phyloP scores from a whole-genome alignment of 2,888 invertebrate species.

The Prosapia bicincta region DNA sequence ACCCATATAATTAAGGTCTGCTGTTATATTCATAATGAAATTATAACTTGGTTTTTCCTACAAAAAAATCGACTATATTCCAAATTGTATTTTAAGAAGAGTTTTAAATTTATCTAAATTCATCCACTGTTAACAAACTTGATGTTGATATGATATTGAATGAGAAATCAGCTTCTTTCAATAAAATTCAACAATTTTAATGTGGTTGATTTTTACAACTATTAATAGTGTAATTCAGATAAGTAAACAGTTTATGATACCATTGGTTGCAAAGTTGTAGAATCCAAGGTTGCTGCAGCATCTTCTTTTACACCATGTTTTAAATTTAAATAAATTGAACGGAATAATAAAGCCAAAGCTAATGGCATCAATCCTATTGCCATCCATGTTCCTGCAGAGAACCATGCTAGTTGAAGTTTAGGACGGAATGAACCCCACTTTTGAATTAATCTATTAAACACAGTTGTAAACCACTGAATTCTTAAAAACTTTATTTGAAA shows the following conservation, averaged over 20 bases:
- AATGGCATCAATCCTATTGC: slow-evolving; percentile 64
- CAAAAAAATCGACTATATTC: too few relatives aligned
- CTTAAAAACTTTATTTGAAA: slow-evolving; percentile 67
- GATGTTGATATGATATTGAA: too few relatives aligned
- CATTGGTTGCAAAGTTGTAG: slow-evolving; percentile 45
- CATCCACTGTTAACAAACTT: too few relatives aligned
- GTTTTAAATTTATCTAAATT: too few relatives aligned
- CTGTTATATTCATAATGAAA: too few relatives aligned
- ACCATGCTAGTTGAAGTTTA: slow-evolving; percentile 65
- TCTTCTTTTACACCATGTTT: slow-evolving; percentile 33
- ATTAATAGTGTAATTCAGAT: slow-evolving; percentile 13
- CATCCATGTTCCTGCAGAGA: slow-evolving; percentile 61
- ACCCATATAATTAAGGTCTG: too few relatives aligned
- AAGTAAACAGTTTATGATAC: too few relatives aligned
- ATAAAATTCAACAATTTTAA: too few relatives aligned
- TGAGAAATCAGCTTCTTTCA: too few relatives aligned
- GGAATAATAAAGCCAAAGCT: slow-evolving; percentile 49
- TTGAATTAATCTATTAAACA: slow-evolving; percentile 70
- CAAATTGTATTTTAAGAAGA: too few relatives aligned
- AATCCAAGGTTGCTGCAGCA: slow-evolving; percentile 6
- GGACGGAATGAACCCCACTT: slow-evolving; percentile 66
- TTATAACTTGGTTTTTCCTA: too few relatives aligned
- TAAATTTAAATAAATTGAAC: slow-evolving; percentile 44
- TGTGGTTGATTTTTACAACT: too few relatives aligned
- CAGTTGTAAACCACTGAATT: slow-evolving; percentile 74